Evolutionary conservation across 2,797 vertebrate species (phyloP).

Genomic region (Pempheris klunzingeri): DNA sequence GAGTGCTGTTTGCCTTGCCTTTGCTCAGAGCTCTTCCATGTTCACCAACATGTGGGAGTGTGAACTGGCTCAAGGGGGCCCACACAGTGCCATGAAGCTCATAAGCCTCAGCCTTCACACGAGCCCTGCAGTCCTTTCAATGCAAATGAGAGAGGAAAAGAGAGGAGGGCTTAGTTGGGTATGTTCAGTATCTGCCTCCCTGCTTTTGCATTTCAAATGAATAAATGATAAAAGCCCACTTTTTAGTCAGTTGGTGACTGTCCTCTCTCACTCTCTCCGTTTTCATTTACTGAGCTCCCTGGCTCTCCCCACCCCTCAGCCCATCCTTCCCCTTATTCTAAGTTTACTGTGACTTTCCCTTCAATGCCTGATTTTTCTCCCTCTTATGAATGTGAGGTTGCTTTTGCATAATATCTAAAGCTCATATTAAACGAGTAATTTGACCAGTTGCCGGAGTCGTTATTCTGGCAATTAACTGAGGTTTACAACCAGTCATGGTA

Average conservation of each 20-base stretch:
- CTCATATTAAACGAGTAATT: constrained; percentile 65
- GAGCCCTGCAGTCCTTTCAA: constrained; percentile 76
- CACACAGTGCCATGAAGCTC: constrained; percentile 69
- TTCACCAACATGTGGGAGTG: constrained; percentile 75
- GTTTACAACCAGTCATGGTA: constrained; percentile 48
- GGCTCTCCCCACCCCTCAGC: constrained; percentile 32
- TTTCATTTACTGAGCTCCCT: constrained; percentile 58
- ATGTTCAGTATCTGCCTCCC: constrained; percentile 72
- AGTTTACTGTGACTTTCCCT: constrained; percentile 66
- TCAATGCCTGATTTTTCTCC: constrained; percentile 46
- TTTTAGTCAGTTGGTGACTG: constrained; percentile 73
- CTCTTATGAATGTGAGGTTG: constrained; percentile 48
- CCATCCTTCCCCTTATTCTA: constrained; percentile 48
- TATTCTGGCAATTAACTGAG: constrained; percentile 65
- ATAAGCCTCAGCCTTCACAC: constrained; percentile 70
- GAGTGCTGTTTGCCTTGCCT: constrained; percentile 55
- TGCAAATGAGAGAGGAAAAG: constrained; percentile 78
- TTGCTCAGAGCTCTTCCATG: constrained; percentile 64
- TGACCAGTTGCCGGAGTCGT: constrained; percentile 59
- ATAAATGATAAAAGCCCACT: constrained; percentile 84
- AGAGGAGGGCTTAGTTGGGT: constrained; percentile 70
- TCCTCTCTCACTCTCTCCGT: constrained; percentile 55
- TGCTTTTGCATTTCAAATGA: constrained; percentile 85
- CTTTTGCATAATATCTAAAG: constrained; percentile 66
- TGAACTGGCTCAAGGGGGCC: constrained; percentile 73